Evolutionary conservation across 2,888 invertebrate species (phyloP), one percentile per base, ranked within the genome.

Genomic region (Slavum lentiscoides): DNA sequence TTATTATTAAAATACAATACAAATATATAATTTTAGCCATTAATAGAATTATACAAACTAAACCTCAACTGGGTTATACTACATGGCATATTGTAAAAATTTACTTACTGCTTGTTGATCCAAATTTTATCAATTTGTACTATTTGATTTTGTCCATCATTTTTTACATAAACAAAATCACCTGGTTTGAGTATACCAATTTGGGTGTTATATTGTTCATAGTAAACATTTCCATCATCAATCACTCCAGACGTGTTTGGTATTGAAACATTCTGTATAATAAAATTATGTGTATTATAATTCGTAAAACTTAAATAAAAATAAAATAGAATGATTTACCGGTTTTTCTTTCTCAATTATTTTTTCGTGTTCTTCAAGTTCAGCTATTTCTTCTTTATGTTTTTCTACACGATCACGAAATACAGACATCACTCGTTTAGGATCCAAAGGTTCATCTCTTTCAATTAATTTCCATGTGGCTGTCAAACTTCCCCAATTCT

Each of bases 91-190:
- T 17, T n/a, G 11, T 39, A 59, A n/a, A 39, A 4, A 1, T 21
- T 21, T 70, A 90, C 92, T 90, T 87, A 95, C 95, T 93, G 92
- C 86, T 92, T 91, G 67, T 94, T 94, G 85, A 94, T 94, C 97
- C 97, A 98, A 86, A 98, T 94, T 82, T 93, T 92, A 86, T 98
- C 96, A 83, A 98, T 93, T 86, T 97, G 94, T 17, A 96, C 94
- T 83, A 98, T 93, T 85, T 82, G 83, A 74, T 83, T 83, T 70
- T 95, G 95, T 21, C 93, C 93, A 85, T 95, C 94, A 0, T 94
- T 94, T 82, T 95, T 95, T 19, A 98, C 95, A 86, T 97, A 97
- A 66, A 98, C 97, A 86, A 93, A 96, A 87, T 99, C 98, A 0
- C 98, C 96, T 0, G 92, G 93, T 88, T 94, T 94, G 74, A 95